These are phyloP conservation scores for Drosophila insularis DNA, from an alignment of 1,140 invertebrate genomes.

Conservation along the genomic window DNA sequence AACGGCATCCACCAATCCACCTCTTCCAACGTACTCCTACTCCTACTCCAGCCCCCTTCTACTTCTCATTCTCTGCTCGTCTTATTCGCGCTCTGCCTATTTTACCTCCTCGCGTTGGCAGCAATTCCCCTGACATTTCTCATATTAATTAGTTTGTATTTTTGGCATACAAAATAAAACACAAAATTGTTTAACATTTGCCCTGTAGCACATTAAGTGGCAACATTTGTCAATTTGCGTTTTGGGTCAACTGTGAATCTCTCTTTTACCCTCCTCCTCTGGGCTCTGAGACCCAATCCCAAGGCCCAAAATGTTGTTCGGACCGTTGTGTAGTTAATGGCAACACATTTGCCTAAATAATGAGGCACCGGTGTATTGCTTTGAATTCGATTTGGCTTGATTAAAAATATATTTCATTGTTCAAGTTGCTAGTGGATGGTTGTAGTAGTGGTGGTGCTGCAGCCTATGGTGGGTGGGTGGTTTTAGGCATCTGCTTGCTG, in stretches of 20 bases:
- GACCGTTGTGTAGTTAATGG: conserved; percentile 69
- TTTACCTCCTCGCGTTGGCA: neutral
- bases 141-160: conserved; percentile 80
- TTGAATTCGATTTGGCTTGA: conserved; percentile 79
- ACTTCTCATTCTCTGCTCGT: neutral
- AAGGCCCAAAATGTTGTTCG: conserved; percentile 12
- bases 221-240: conserved; percentile 77
- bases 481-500: neutral
- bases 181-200: conserved; percentile 76
- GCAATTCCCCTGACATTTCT: conserved; percentile 45
- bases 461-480: conserved; percentile 37
- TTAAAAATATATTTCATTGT: conserved; percentile 80
- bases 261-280: neutral
- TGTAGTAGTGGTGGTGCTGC: neutral
- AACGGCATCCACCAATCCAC: conserved; percentile 23
- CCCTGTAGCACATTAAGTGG: conserved; percentile 72
- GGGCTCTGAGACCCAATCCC: neutral
- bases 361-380: conserved; percentile 78
- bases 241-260: conserved; percentile 29
- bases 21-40: conserved; percentile 19
- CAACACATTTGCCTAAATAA: conserved; percentile 77
- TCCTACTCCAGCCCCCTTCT: conserved; percentile 2
- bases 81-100: neutral
- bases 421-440: conserved; percentile 31
- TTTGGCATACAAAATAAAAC: conserved; percentile 70